Evolutionary conservation across 1,140 invertebrate species (phyloP), one percentile per base, ranked within the genome.

Genomic region (Parasteatoda tepidariorum): DNA sequence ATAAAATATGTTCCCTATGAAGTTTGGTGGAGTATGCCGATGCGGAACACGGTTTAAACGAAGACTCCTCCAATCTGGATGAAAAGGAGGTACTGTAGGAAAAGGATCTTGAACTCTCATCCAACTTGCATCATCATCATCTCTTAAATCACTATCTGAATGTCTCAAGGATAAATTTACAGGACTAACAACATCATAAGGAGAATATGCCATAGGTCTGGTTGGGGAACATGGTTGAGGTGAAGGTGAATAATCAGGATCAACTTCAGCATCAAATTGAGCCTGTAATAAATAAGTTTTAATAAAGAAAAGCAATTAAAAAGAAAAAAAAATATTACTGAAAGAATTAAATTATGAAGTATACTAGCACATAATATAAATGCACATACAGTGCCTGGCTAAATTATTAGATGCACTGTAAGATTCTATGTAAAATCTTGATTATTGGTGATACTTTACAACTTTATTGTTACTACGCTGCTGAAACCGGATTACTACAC

Each of bases 211-310:
- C n/a, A n/a, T n/a, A n/a, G n/a, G n/a, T n/a, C n/a, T n/a, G n/a
- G n/a, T n/a, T 33, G 41, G 48, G 3, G 57, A 28, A n/a, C 9
- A 5, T 5, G 22, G 13, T 7, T 9, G 11, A 7, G 13, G 24
- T 62, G 78, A n/a, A n/a, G n/a, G 57, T 3, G 48, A 3, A 71
- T 62, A 61, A 22, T 24, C 24, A 41, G 66, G 70, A 54, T 64
- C 68, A 2, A 28, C 38, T 66, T 83, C 81, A 30, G 81, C 81
- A 74, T 83, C 81, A 74, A 73, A 83, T 15, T 76, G 82, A 76
- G 70, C 73, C 82, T 75, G 24, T 13, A 61, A 59, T 24, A 22
- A 13, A 59, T 28, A 57, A 28, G 7, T n/a, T n/a, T n/a, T n/a
- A n/a, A n/a, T n/a, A n/a, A n/a, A n/a, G n/a, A n/a, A n/a, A 6